phyloP scores from a whole-genome alignment of 2,113 vertebrate species.

The Thryonomys swinderianus region DNA sequence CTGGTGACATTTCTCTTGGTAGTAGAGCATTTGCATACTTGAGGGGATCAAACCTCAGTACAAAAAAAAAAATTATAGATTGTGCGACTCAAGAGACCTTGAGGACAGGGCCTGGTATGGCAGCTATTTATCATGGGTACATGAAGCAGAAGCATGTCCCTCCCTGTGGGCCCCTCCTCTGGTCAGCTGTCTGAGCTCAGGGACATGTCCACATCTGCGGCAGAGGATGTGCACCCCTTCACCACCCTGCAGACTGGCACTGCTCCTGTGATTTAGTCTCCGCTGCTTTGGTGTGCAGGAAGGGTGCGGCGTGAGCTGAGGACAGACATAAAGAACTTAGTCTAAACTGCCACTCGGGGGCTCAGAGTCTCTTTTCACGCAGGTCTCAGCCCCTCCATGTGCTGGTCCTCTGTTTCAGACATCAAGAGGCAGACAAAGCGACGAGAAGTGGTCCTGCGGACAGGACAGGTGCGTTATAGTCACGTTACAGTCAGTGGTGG shows the following conservation, averaged over 20 bases:
- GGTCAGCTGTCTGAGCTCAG: background rate
- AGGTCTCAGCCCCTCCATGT: slow-evolving; percentile 75
- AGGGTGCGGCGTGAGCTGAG: background rate
- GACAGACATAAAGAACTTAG: background rate
- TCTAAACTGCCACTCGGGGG: background rate
- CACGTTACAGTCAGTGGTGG: background rate
- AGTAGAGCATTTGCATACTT: background rate
- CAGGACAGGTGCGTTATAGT: slow-evolving; percentile 77
- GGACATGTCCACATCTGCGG: background rate
- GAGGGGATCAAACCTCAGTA: background rate
- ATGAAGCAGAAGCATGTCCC: no score
- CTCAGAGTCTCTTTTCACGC: slow-evolving; percentile 17
- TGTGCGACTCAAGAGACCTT: background rate
- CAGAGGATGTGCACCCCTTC: background rate
- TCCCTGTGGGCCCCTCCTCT: background rate
- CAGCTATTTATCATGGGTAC: background rate
- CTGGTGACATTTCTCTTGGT: background rate
- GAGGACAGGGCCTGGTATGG: background rate
- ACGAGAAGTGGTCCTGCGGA: slow-evolving; percentile 61
- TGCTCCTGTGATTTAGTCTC: background rate
- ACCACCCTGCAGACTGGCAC: background rate
- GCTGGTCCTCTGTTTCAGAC: slow-evolving; percentile 77
- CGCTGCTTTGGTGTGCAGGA: background rate
- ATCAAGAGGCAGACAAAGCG: slow-evolving; percentile 65
- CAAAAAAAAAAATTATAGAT: background rate